Conservation (phyloP, 2,888 invertebrate genomes). For the Prosopocoilus inquinatus region DNA sequence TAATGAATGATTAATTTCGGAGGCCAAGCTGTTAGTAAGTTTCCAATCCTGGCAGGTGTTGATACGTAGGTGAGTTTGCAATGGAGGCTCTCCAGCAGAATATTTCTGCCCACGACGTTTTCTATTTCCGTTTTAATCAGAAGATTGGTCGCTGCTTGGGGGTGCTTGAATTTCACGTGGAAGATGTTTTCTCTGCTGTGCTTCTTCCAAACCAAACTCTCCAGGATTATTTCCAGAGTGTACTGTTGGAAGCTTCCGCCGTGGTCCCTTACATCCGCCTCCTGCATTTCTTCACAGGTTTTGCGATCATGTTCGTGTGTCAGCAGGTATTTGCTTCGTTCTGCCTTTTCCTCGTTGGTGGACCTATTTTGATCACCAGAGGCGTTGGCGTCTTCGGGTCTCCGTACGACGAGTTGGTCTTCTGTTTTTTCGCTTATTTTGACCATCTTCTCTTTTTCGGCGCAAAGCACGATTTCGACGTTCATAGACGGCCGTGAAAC, state of each 20-base stretch:
- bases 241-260: constrained; percentile 28
- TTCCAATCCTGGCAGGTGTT: constrained; percentile 32
- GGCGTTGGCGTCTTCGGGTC: constrained; percentile 4
- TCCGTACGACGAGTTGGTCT: background rate
- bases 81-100: constrained; percentile 30
- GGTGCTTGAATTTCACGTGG: constrained; percentile 43
- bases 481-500: constrained; percentile 37
- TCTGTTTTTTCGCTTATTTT: constrained; percentile 9
- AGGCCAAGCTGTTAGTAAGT: constrained; percentile 37
- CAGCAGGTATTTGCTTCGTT: constrained; percentile 1
- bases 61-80: constrained; percentile 40
- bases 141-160: constrained; percentile 37
- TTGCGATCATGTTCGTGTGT: background rate
- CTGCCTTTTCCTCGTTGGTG: constrained; percentile 6
- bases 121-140: constrained; percentile 35
- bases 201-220: constrained; percentile 35
- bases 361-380: constrained; percentile 20
- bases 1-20: constrained; percentile 38
- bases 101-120: constrained; percentile 28
- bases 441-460: constrained; percentile 8
- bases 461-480: constrained; percentile 29
- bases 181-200: constrained; percentile 28
- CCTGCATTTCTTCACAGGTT: background rate
- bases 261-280: background rate
- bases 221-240: constrained; percentile 37